Evolutionary conservation across 2,113 vertebrate species (phyloP).

Genomic region (Phycodurus eques): DNA sequence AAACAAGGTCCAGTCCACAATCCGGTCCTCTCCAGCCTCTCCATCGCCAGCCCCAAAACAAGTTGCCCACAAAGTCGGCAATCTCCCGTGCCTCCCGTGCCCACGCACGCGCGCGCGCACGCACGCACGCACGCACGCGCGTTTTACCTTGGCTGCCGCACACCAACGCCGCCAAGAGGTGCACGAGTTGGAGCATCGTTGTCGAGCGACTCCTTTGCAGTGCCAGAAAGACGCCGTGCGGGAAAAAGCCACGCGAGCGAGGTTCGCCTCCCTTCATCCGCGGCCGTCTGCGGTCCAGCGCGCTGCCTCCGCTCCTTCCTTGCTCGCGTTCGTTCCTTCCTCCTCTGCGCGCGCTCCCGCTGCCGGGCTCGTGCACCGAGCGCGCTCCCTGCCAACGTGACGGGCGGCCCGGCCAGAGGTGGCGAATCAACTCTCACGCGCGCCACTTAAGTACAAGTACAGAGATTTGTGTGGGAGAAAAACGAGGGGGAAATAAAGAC

Average conservation of each 20-base stretch:
- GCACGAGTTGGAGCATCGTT: conserved; percentile 69
- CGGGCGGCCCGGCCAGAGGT: neutral
- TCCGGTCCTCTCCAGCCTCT: conserved; percentile 44
- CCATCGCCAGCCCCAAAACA: conserved; percentile 33
- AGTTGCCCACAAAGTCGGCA: conserved; percentile 65
- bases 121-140: conserved; percentile 45
- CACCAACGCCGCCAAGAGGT: conserved; percentile 72
- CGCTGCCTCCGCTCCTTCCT: conserved; percentile 44
- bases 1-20: conserved; percentile 71
- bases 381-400: conserved; percentile 18
- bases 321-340: conserved; percentile 52
- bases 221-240: conserved; percentile 48
- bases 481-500: too few relatives aligned
- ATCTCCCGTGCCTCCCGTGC: conserved; percentile 34
- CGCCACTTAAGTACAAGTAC: neutral
- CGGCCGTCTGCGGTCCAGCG: conserved; percentile 46
- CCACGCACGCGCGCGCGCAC: conserved; percentile 9
- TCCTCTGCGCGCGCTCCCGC: conserved; percentile 59
- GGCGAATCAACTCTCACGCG: neutral
- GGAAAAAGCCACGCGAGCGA: conserved; percentile 46
- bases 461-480: neutral
- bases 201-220: conserved; percentile 42
- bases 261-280: conserved; percentile 55
- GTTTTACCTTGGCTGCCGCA: conserved; percentile 72
- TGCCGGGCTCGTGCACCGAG: conserved; percentile 47